These are phyloP conservation scores for Dendronephthya gigantea DNA, from an alignment of 64 coral and sea anemone genomes.

Conservation along the genomic window DNA sequence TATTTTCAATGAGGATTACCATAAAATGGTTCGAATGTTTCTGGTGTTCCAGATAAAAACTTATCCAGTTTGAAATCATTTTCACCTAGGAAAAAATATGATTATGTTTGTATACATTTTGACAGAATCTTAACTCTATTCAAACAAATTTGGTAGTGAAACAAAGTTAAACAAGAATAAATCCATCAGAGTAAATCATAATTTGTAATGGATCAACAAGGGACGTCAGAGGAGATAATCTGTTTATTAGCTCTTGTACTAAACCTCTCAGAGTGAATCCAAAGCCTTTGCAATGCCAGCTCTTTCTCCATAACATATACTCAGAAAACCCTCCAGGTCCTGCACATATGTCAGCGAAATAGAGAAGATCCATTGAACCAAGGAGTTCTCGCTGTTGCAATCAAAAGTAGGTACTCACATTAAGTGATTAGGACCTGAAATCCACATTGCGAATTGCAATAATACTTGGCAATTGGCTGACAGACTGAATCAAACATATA, in stretches of 20 bases:
- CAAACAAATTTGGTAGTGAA: neutral
- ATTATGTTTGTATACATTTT: neutral
- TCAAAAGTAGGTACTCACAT: no score
- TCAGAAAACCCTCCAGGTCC: constrained; percentile 91
- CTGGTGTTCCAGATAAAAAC: constrained; percentile 89
- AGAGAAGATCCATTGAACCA: constrained; percentile 61
- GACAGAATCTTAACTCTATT: neutral
- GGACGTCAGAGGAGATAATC: no score
- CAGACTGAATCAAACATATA: neutral
- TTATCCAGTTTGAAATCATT: constrained; percentile 88
- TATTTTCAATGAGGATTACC: constrained; percentile 35
- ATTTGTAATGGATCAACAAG: no score
- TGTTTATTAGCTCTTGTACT: neutral
- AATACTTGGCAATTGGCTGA: neutral
- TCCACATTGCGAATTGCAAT: no score
- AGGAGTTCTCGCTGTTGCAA: constrained; percentile 52
- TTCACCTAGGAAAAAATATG: constrained; percentile 43
- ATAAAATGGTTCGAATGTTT: constrained; percentile 95
- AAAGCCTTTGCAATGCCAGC: constrained; percentile 80
- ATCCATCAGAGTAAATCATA: no score
- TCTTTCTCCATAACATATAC: constrained; percentile 79
- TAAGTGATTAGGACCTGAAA: no score
- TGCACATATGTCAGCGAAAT: constrained; percentile 90
- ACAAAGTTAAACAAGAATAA: no score
- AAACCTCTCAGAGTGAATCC: constrained; percentile 84